These are phyloP conservation scores for Scartelaos histophorus DNA, from an alignment of 2,113 vertebrate species.

Conservation along the genomic window DNA sequence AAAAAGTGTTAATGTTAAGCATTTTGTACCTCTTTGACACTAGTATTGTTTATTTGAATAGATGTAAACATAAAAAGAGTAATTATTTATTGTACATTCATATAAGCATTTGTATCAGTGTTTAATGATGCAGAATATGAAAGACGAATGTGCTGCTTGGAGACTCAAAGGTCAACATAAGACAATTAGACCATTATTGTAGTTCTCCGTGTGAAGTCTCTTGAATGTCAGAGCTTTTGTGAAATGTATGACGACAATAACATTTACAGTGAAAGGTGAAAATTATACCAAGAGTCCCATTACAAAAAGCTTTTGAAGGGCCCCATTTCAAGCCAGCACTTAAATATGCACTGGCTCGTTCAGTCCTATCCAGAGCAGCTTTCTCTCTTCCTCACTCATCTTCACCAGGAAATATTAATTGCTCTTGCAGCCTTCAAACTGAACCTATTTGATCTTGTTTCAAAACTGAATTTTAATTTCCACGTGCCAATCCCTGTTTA, in stretches of 20 bases:
- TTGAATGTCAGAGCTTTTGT: constrained; percentile 32
- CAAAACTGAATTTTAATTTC: constrained; percentile 50
- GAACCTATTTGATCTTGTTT: constrained; percentile 66
- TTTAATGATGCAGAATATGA: constrained; percentile 15
- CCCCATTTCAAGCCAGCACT: constrained; percentile 53
- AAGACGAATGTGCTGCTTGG: constrained; percentile 42
- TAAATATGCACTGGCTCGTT: constrained; percentile 61
- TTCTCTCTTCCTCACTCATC: constrained; percentile 49
- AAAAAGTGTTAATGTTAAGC: too few species aligned
- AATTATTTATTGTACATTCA: constrained; percentile 15
- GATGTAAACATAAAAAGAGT: too few species aligned
- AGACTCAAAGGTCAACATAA: constrained; percentile 65
- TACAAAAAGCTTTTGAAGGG: constrained; percentile 57
- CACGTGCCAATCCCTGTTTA: constrained; percentile 56
- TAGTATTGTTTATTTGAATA: too few species aligned
- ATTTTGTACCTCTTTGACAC: too few species aligned
- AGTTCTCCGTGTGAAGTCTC: constrained; percentile 48
- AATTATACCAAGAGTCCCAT: constrained; percentile 53
- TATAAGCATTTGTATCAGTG: constrained; percentile 43
- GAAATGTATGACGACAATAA: constrained; percentile 41
- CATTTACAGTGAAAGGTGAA: constrained; percentile 53
- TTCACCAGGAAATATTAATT: constrained; percentile 68
- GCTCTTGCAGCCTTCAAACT: constrained; percentile 57
- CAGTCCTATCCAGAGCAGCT: constrained; percentile 59
- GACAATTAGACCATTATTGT: constrained; percentile 65